These are phyloP conservation scores for Cladopsammia gracilis DNA, from an alignment of 64 coral and sea anemone species.

Conservation along the genomic window DNA sequence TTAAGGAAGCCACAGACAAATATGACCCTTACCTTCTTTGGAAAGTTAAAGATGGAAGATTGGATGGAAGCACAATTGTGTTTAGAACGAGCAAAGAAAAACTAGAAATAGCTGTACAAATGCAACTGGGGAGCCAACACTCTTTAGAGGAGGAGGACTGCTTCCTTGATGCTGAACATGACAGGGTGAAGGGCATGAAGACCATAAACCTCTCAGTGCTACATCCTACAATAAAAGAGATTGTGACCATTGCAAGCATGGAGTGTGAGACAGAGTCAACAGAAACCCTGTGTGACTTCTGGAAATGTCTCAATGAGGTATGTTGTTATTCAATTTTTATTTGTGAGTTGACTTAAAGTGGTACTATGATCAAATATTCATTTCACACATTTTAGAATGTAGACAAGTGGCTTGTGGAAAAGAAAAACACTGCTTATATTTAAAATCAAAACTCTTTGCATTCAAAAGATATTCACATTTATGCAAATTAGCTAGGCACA, in stretches of 20 bases:
- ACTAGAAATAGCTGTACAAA: slow-evolving; percentile 11
- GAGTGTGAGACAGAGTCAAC: slow-evolving; percentile 47
- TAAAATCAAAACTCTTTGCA: background rate
- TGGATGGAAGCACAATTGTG: slow-evolving; percentile 12
- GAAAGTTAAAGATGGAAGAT: background rate
- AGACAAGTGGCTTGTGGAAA: background rate
- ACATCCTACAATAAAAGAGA: slow-evolving; percentile 66
- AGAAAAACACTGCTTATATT: background rate
- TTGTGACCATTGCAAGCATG: slow-evolving; percentile 54
- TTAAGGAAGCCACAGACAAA: slow-evolving; percentile 34
- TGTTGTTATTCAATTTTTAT: background rate
- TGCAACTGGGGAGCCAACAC: background rate
- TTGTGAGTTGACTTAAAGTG: background rate
- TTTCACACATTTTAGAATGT: background rate
- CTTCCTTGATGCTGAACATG: slow-evolving; percentile 61
- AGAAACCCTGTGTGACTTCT: slow-evolving; percentile 54
- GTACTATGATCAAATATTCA: background rate
- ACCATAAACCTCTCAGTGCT: slow-evolving; percentile 51
- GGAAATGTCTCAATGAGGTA: slow-evolving; percentile 42
- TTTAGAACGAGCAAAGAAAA: slow-evolving; percentile 37
- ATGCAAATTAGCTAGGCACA: too few relatives aligned
- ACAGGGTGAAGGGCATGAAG: slow-evolving; percentile 32
- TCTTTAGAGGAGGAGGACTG: slow-evolving; percentile 39
- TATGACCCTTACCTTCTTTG: slow-evolving; percentile 39
- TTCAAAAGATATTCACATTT: too few relatives aligned